Conservation (phyloP, 2,888 invertebrate species). For the Tryphoninae sp. region DNA sequence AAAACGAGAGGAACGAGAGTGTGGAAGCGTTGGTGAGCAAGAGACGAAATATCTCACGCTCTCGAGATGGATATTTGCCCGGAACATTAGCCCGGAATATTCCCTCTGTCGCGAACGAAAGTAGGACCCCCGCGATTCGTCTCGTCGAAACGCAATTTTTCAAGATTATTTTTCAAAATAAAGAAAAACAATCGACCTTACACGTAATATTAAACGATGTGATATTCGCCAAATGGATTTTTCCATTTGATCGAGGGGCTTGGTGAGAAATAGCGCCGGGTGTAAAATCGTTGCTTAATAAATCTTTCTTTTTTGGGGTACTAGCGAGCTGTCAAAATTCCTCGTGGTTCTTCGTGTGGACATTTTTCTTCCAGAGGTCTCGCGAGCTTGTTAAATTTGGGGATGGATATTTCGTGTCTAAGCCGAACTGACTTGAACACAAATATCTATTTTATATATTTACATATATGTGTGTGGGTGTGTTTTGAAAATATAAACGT, state of each 20-base stretch:
- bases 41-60: constrained; percentile 1
- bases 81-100: constrained; percentile 69
- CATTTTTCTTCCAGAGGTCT: constrained; percentile 29
- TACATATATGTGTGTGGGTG: not conserved
- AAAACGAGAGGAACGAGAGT: constrained; percentile 17
- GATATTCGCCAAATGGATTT: not conserved
- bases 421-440: constrained; percentile 16
- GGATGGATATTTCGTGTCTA: constrained; percentile 58
- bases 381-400: constrained; percentile 54
- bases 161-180: not conserved
- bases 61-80: constrained; percentile 48
- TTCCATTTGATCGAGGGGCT: not conserved
- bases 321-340: constrained; percentile 74
- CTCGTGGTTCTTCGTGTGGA: constrained; percentile 22
- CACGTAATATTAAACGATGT: not conserved
- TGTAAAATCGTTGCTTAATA: constrained; percentile 71
- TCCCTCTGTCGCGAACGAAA: constrained; percentile 25
- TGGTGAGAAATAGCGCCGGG: constrained; percentile 27
- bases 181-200: not conserved
- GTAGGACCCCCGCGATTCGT: not conserved
- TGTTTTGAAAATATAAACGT: not conserved
- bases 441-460: not conserved
- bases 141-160: not conserved
- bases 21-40: not conserved
- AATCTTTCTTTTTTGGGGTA: constrained; percentile 69